phyloP scores from a whole-genome alignment of 2,113 vertebrate species.

The Pimephales promelas region DNA sequence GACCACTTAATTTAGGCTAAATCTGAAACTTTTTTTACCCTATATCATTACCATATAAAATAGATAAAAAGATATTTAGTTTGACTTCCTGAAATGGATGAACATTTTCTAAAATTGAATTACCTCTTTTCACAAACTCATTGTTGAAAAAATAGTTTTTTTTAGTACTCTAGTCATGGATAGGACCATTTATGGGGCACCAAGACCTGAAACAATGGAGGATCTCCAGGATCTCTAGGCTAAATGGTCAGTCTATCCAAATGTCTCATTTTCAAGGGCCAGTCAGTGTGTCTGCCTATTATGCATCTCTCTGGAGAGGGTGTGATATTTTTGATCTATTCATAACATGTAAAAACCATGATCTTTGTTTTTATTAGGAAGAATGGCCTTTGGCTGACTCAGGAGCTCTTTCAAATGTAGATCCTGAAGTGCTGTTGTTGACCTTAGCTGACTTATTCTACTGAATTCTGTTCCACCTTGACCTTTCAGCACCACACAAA shows the following conservation, averaged over 20 bases:
- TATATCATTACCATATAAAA: not conserved
- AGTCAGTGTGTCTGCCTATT: constrained; percentile 1
- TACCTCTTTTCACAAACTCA: not conserved
- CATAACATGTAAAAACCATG: constrained; percentile 2
- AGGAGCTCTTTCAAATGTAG: constrained; percentile 29
- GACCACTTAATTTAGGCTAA: no score
- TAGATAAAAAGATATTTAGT: not conserved
- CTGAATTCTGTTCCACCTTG: constrained; percentile 3
- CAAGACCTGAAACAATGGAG: not conserved
- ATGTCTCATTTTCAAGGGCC: constrained; percentile 1
- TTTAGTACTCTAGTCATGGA: not conserved
- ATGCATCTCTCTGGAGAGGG: not conserved
- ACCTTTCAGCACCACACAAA: constrained; percentile 17
- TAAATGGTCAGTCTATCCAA: not conserved
- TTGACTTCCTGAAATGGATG: not conserved
- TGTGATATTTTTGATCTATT: constrained; percentile 27
- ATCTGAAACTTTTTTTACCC: no score
- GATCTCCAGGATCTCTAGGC: not conserved
- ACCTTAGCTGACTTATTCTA: constrained; percentile 11
- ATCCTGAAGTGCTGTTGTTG: constrained; percentile 22
- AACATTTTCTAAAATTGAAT: not conserved
- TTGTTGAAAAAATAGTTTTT: not conserved
- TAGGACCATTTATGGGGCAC: not conserved
- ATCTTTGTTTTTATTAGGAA: constrained; percentile 28
- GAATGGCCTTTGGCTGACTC: constrained; percentile 31